Evolutionary conservation across 2,888 invertebrate genomes (phyloP).

Genomic region (Muschampia plurimacula): DNA sequence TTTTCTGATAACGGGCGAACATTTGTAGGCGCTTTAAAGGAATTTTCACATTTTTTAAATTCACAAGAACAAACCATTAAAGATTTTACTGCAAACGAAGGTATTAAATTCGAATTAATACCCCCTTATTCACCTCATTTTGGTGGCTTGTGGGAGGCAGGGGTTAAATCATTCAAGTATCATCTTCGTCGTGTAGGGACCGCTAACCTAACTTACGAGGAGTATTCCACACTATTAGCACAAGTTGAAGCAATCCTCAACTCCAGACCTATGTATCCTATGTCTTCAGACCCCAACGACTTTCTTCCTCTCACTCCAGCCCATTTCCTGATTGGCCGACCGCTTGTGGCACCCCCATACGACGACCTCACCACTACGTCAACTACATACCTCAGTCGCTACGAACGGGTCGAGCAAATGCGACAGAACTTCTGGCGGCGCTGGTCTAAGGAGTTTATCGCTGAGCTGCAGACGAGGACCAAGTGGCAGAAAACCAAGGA

Average conservation of each 20-base stretch:
- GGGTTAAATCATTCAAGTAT: neutral
- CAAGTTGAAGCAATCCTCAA: neutral
- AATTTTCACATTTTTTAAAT: too few species aligned
- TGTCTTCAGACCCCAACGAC: neutral
- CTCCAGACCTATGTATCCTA: neutral
- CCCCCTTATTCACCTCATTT: slow-evolving; percentile 1
- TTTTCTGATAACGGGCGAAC: slow-evolving; percentile 21
- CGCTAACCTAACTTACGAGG: neutral
- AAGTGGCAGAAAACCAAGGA: neutral
- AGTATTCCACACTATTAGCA: neutral
- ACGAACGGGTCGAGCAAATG: neutral
- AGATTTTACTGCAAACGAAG: neutral
- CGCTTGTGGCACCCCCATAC: neutral
- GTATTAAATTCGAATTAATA: neutral
- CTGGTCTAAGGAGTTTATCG: neutral
- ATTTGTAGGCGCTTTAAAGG: slow-evolving; percentile 10
- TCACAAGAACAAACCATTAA: neutral
- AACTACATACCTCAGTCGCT: neutral
- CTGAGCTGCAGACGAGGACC: neutral
- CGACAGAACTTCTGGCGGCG: neutral
- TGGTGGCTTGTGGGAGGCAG: slow-evolving; percentile 3
- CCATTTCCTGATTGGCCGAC: neutral
- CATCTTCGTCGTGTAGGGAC: neutral
- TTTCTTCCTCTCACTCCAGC: neutral
- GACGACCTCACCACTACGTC: neutral